These are phyloP conservation scores for Taenioides sp. DNA, from an alignment of 2,797 vertebrate species.

Conservation along the genomic window DNA sequence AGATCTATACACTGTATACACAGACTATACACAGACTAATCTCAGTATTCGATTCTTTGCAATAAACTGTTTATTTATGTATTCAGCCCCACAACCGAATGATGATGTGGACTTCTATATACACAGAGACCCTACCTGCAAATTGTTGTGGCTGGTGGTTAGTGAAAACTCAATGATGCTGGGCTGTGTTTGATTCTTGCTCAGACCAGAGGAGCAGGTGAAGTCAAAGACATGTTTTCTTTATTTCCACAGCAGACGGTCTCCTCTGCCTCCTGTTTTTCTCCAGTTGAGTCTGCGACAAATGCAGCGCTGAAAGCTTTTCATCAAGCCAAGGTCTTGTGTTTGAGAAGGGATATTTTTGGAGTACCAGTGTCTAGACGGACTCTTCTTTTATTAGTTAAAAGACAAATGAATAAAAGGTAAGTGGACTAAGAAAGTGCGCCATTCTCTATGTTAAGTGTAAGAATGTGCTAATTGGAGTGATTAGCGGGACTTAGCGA, in stretches of 20 bases:
- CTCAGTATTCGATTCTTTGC: too few species aligned
- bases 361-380: conserved; percentile 8
- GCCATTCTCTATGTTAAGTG: neutral
- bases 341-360: conserved; percentile 20
- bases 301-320: conserved; percentile 31
- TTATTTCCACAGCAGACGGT: neutral
- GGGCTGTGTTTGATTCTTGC: neutral
- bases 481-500: neutral
- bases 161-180: neutral
- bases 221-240: neutral
- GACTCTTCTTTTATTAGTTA: conserved; percentile 17
- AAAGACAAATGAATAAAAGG: neutral
- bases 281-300: conserved; percentile 8
- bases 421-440: neutral
- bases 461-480: neutral
- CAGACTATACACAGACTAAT: too few species aligned
- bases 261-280: conserved; percentile 7
- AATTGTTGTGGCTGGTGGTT: neutral
- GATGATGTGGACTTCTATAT: neutral
- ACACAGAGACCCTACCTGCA: neutral
- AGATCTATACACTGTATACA: too few species aligned
- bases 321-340: conserved; percentile 19
- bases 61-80: too few species aligned
- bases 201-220: neutral
- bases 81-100: too few species aligned